A percentile compares a stretch with the other conserved stretches of the same genome.
phyloP scores from a whole-genome alignment of 2,113 vertebrate genomes.

The Tapirus terrestris region DNA sequence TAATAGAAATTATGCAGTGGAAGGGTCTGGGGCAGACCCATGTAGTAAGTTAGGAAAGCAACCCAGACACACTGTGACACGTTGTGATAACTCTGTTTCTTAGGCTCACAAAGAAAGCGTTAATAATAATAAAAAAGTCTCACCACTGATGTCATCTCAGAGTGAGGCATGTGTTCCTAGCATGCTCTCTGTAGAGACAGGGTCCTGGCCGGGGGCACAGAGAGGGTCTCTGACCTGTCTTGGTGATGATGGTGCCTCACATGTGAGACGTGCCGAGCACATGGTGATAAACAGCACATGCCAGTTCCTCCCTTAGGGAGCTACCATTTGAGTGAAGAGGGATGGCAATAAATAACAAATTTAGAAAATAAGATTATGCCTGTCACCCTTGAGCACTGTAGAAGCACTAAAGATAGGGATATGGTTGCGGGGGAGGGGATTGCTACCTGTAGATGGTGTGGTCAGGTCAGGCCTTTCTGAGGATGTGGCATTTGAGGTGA shows the following conservation, averaged over 20 bases:
- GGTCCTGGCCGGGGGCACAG: fast-evolving
- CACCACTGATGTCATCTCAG: background rate
- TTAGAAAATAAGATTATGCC: background rate
- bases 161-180: background rate
- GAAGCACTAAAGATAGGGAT: background rate
- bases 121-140: background rate
- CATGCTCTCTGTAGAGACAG: background rate
- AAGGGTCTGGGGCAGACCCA: background rate
- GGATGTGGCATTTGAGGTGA: background rate
- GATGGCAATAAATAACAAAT: background rate
- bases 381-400: background rate
- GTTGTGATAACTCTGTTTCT: background rate
- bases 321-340: background rate
- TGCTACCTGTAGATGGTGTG: background rate
- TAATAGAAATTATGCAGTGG: background rate
- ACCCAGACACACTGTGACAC: background rate
- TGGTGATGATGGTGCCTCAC: background rate
- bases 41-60: background rate
- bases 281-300: background rate
- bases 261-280: no score
- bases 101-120: background rate
- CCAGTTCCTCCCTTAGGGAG: background rate
- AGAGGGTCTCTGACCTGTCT: background rate
- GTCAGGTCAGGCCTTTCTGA: background rate
- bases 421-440: no score